Percentiles rank a stretch among this genome's conserved stretches.
Conservation (phyloP, 2,113 vertebrate genomes). For the Elephantulus edwardii region DNA sequence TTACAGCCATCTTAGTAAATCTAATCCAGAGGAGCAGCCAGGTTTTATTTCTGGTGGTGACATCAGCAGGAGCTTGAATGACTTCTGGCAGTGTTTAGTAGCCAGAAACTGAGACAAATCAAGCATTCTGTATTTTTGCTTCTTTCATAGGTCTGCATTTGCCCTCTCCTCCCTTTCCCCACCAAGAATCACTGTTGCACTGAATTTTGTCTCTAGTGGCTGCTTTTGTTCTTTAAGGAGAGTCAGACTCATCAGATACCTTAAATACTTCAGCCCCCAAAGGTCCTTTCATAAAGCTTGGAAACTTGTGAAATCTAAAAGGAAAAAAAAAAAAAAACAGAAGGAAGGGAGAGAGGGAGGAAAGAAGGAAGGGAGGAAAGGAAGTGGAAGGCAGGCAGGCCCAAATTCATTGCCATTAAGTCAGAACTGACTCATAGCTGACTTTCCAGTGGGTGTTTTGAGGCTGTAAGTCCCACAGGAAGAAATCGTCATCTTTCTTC, state of each 20-base stretch:
- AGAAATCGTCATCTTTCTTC: too few relatives aligned
- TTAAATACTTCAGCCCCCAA: background rate
- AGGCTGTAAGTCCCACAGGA: too few relatives aligned
- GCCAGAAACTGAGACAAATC: background rate
- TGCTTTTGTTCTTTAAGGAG: background rate
- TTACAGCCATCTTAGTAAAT: background rate
- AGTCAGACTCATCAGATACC: background rate
- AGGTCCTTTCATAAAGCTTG: background rate
- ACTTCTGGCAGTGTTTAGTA: background rate
- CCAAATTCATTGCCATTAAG: too few relatives aligned
- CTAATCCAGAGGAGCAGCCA: background rate
- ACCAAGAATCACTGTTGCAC: background rate
- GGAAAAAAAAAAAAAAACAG: too few relatives aligned
- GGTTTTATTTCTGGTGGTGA: constrained; percentile 51
- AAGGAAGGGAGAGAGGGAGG: too few relatives aligned
- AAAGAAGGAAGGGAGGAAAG: too few relatives aligned
- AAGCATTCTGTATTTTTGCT: background rate
- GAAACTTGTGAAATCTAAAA: background rate
- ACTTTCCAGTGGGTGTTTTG: too few relatives aligned
- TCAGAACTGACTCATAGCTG: too few relatives aligned
- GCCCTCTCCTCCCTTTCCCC: background rate
- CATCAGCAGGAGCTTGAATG: background rate
- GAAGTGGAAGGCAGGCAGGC: too few relatives aligned
- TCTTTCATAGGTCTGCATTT: background rate
- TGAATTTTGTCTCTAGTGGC: constrained; percentile 28